These are phyloP conservation scores for Anas capensis DNA, from an alignment of 2,797 vertebrate species.

Conservation along the genomic window DNA sequence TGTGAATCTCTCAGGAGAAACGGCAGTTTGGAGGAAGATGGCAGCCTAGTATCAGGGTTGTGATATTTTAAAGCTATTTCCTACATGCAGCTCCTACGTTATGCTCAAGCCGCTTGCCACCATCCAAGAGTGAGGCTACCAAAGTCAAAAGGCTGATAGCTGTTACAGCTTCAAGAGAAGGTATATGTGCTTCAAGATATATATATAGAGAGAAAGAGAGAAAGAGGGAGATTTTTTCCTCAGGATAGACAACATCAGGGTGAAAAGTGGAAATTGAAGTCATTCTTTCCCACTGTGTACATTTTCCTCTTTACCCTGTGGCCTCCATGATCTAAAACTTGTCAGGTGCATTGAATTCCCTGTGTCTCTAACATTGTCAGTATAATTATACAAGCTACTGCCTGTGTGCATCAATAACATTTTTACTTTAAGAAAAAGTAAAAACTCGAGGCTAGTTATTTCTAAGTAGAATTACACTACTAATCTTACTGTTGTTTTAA, in stretches of 20 bases:
- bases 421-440: not conserved
- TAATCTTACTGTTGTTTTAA: not conserved
- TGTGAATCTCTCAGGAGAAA: not conserved
- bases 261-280: not conserved
- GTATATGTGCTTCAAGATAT: not conserved
- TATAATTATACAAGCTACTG: not conserved
- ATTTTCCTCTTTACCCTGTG: not conserved
- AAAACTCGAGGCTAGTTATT: not conserved
- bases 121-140: not conserved
- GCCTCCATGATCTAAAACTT: not conserved
- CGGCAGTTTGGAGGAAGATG: not conserved
- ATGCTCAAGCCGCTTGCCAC: not conserved
- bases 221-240: too few species aligned
- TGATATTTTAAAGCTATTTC: not conserved
- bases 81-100: not conserved
- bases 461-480: not conserved
- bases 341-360: accelerated
- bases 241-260: not conserved
- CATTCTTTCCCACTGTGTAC: not conserved
- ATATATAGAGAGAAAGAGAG: too few species aligned
- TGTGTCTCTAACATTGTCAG: not conserved
- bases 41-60: not conserved
- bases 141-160: not conserved
- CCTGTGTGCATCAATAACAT: not conserved
- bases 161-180: not conserved